Conservation (phyloP, 2,113 vertebrate genomes). For the Heloderma charlesbogerti region DNA sequence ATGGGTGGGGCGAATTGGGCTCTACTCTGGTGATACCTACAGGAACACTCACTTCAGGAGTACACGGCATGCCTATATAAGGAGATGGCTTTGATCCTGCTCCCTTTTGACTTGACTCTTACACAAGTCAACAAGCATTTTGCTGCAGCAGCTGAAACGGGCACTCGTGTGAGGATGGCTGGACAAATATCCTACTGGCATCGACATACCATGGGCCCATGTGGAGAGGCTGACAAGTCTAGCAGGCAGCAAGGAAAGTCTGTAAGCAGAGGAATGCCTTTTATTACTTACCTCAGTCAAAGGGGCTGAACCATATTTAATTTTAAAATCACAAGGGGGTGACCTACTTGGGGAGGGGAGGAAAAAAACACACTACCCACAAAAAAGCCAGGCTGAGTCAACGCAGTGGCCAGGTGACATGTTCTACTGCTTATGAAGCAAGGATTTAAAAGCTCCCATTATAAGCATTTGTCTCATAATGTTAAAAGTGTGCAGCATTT, state of each 20-base stretch:
- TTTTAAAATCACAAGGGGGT: slow-evolving; percentile 58
- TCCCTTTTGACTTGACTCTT: not conserved
- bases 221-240: not conserved
- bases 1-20: too few relatives aligned
- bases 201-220: not conserved
- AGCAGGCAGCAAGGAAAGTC: slow-evolving; percentile 13
- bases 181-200: not conserved
- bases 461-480: slow-evolving; percentile 66
- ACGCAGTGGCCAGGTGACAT: slow-evolving; percentile 62
- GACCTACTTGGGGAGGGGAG: slow-evolving; percentile 49
- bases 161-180: too few relatives aligned
- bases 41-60: not conserved
- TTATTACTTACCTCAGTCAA: slow-evolving; percentile 53
- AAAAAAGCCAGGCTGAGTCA: slow-evolving; percentile 55
- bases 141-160: not conserved
- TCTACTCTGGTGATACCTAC: too few relatives aligned
- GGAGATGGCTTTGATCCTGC: not conserved
- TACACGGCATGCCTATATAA: not conserved
- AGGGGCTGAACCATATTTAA: slow-evolving; percentile 56
- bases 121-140: not conserved
- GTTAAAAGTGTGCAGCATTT: slow-evolving; percentile 67
- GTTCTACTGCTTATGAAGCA: slow-evolving; percentile 61
- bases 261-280: slow-evolving; percentile 44
- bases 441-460: slow-evolving; percentile 62
- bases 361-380: slow-evolving; percentile 21